phyloP scores from a whole-genome alignment of 2,888 invertebrate species.

The Drosophila mulleri region DNA sequence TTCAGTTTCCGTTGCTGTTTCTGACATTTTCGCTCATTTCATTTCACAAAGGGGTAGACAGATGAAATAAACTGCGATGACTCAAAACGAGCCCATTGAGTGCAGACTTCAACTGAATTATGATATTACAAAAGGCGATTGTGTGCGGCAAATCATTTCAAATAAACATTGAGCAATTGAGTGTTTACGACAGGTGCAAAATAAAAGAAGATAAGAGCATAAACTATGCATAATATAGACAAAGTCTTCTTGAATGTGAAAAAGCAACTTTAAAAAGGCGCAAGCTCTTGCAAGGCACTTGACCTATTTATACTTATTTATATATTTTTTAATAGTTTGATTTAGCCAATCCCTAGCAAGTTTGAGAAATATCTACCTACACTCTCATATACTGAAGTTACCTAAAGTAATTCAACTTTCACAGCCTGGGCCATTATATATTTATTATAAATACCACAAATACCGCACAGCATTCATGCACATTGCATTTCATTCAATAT shows the following conservation, averaged over 20 bases:
- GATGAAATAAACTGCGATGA: constrained; percentile 27
- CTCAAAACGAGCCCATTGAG: constrained; percentile 43
- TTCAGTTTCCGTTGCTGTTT: constrained; percentile 25
- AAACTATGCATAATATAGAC: not conserved
- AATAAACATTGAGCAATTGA: constrained; percentile 24
- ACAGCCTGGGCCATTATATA: no score
- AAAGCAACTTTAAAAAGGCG: not conserved
- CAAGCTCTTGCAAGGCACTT: no score
- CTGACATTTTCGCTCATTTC: constrained; percentile 29
- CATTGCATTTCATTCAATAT: not conserved
- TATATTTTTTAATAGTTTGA: no score
- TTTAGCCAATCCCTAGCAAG: no score
- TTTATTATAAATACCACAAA: not conserved
- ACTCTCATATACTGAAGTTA: no score
- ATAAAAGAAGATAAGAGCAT: not conserved
- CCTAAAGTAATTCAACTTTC: no score
- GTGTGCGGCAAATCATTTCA: constrained; percentile 40
- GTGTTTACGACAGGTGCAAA: constrained; percentile 42
- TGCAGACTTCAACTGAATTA: constrained; percentile 53
- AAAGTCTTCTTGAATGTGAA: not conserved
- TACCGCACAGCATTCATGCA: no score
- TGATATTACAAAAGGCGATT: constrained; percentile 39
- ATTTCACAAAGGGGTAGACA: constrained; percentile 35
- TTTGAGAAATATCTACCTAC: no score
- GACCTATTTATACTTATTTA: no score